Evolutionary conservation across 2,888 invertebrate genomes (phyloP), one percentile per base, ranked within the genome.

Genomic region (Lithophane ornitopus): DNA sequence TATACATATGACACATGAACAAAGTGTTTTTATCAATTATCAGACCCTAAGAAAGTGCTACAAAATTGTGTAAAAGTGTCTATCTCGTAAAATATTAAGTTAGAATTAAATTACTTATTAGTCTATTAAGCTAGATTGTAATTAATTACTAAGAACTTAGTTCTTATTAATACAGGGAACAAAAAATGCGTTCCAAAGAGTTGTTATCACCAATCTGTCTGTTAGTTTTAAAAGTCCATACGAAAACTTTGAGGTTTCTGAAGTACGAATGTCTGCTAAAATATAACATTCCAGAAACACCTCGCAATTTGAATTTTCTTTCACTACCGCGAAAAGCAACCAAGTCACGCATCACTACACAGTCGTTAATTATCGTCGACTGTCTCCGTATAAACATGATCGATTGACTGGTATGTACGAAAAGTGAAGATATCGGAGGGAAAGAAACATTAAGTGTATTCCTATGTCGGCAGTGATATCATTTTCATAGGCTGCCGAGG

Each of bases 381-480:
- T 87, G 88, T 87, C 86, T 82, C 83, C 85, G 89, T 91, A 91
- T 92, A 92, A 93, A 93, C 90, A 94, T 95, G 95, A 95, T 95
- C 94, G 95, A 96, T 95, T 87, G 76, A 81, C 79, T 78, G 74
- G 86, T 89, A 87, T 90, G 90, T 89, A 91, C 89, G 88, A 89
- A 90, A 78, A 93, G 93, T 94, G 92, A 93, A 95, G 95, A 95
- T 94, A 95, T 93, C 93, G 91, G 84, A 89, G 92, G 92, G 92
- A 94, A 92, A 94, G 91, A 93, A 92, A 94, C 94, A 96, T 95
- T 95, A 95, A 95, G 96, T 95, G 95, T 95, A 94, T 95, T 95
- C 93, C 94, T 95, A 93, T 95, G 95, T 95, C 91, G 91, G 93
- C 90, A 91, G 92, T 95, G 95, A 95, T 95, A 95, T 96, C 95